Evolutionary conservation across 2,888 invertebrate genomes (phyloP), one percentile per base, ranked within the genome.

Genomic region (Macrostomum cliftonense): DNA sequence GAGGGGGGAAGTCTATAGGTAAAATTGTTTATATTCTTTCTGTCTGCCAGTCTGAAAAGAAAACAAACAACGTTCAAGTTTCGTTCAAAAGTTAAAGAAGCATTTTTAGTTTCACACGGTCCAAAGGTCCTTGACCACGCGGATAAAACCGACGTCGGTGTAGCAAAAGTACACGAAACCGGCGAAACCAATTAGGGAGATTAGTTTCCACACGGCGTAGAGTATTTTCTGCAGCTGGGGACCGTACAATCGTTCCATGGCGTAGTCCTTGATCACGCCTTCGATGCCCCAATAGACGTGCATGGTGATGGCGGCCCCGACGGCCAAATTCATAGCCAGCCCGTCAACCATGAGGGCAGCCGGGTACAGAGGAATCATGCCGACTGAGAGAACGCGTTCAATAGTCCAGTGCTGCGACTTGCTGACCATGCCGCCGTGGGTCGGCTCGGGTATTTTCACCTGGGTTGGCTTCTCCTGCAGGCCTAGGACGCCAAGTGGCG

Each of bases 111-210:
- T n/a, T 46, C 20, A 47, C 28, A 47, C 19, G n/a, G 47, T 17
- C 47, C 47, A 47, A n/a, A 47, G 17, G 16, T 47, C 46, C 47
- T 47, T 47, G 16, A 47, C 39, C 7, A 21, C 47, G 13, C 16
- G 21, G 13, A 43, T 45, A 13, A 47, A 36, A 16, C 47, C 47
- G 9, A 47, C 19, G 46, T 47, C 47, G 28, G 16, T 13, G 47
- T 47, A 47, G 16, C 46, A 21, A 21, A 47, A 47, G 20, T 47
- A 47, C 11, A 36, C n/a, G 46, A 47, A 39, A 16, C 47, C 47
- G 5, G 45, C 47, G 16, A 47, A 47, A 17, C 47, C 46, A 47
- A 17, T n/a, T 13, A 45, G 43, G 14, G 38, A 47, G 17, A 47
- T 16, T 4, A 47, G 9, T 19, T 47, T 47, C 47, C 47, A 47